Evolutionary conservation across 2,113 vertebrate species (phyloP).

Genomic region (Mirounga angustirostris): DNA sequence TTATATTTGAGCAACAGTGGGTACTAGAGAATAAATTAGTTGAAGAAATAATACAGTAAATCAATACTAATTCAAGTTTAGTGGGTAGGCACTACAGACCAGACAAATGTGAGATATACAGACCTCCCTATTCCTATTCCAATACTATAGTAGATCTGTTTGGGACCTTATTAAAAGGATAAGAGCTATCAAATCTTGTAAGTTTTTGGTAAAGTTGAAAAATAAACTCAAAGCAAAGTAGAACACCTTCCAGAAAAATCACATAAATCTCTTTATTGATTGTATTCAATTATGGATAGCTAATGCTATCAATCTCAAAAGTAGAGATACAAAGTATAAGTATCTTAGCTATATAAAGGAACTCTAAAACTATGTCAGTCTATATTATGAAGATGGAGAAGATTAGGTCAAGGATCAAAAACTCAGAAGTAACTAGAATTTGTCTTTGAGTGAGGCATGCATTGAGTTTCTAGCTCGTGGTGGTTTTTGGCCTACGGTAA

Average conservation of each 20-base stretch:
- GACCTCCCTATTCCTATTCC: background rate
- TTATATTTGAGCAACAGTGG: conserved; percentile 31
- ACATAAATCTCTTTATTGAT: conserved; percentile 40
- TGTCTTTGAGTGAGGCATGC: background rate
- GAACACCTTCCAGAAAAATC: conserved; percentile 34
- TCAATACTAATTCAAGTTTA: conserved; percentile 20
- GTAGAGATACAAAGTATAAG: background rate
- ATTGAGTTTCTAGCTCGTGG: conserved; percentile 39
- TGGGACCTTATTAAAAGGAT: background rate
- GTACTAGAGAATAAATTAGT: conserved; percentile 40
- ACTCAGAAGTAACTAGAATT: conserved; percentile 25
- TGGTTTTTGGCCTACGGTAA: background rate
- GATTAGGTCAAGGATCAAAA: conserved; percentile 34
- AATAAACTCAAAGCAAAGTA: conserved; percentile 57
- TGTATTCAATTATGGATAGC: background rate
- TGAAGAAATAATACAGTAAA: conserved; percentile 43
- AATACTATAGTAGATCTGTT: conserved; percentile 20
- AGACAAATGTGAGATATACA: background rate
- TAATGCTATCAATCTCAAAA: background rate
- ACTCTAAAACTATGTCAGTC: background rate
- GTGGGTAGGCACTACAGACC: background rate
- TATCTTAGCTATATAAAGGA: conserved; percentile 53
- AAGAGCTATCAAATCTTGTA: background rate
- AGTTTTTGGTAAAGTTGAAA: conserved; percentile 43
- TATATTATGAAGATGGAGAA: background rate